phyloP scores from a whole-genome alignment of 2,113 vertebrate species.

The Charina bottae region DNA sequence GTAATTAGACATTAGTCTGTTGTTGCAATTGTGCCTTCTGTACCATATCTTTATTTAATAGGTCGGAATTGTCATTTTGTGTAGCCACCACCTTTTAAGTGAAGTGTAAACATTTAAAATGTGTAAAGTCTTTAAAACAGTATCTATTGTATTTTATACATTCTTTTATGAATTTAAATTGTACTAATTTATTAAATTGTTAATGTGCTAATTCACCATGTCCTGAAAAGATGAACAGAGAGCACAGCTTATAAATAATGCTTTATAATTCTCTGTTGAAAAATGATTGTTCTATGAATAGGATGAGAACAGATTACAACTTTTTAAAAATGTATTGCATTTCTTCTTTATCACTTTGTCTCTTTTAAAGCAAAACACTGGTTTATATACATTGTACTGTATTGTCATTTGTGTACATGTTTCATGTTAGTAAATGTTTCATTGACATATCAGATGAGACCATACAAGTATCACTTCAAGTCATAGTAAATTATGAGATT shows the following conservation, averaged over 20 bases:
- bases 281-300: background rate
- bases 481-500: background rate
- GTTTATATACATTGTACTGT: background rate
- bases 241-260: background rate
- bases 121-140: background rate
- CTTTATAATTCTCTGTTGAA: background rate
- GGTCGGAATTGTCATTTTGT: background rate
- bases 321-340: background rate
- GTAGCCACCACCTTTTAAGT: background rate
- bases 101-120: background rate
- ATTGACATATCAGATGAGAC: background rate
- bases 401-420: background rate
- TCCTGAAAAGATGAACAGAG: background rate
- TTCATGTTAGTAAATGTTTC: background rate
- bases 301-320: background rate
- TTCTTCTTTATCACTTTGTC: background rate
- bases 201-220: background rate
- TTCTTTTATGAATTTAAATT: background rate
- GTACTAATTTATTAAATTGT: background rate
- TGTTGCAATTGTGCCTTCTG: background rate
- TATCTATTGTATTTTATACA: background rate
- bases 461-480: background rate
- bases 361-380: background rate
- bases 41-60: background rate
- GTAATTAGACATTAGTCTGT: background rate